Base-by-base conservation (phyloP, 1,140 invertebrate genomes). In the Drosophila sproati region DNA sequence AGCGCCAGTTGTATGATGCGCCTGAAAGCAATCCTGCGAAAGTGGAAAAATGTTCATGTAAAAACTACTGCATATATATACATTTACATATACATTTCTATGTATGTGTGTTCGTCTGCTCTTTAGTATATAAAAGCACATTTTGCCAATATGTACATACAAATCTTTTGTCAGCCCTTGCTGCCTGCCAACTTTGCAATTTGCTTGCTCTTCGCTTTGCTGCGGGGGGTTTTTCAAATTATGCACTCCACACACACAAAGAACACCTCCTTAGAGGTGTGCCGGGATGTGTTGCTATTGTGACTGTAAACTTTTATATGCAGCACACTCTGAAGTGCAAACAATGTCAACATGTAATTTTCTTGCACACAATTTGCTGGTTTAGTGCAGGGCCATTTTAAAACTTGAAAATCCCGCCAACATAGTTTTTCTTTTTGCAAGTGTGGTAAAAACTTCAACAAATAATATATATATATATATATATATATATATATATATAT, bases 261-360 rank as follows among this genome's bases (percentile, higher is more conserved):
- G 41, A 50, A 28, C 45, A 37, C 43, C 7, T 35, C 31, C 20
- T 48, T 52, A 20, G 43, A 37, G 35, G 37, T 41, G 54, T 69
- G 35, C 37, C 41, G 61, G 35, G 50, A 29, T 75, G 67, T 64
- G 31, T 55, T 73, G 66, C 43, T 64, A 66, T 76, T 66, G 69
- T 77, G 69, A 56, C 74, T 78, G 45, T 59, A 52, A 77, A 74
- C 64, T 77, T 70, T 59, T 59, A 60, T 56, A 45, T 70, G 34
- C 37, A 45, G 7, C 59, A 51, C 52, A 63, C 62, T 29, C 20
- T 63, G 61, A 47, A 72, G 56, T 64, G 56, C 73, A 76, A 78
- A 78, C 73, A 78, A 78, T 71, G 73, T 78, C 73, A 78, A 57
- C 62, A 62, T 78, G 51, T 52, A 62, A 78, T 78, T 72, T 55